Conservation (phyloP, 2,888 invertebrate genomes). For the Synergus japonicus region DNA sequence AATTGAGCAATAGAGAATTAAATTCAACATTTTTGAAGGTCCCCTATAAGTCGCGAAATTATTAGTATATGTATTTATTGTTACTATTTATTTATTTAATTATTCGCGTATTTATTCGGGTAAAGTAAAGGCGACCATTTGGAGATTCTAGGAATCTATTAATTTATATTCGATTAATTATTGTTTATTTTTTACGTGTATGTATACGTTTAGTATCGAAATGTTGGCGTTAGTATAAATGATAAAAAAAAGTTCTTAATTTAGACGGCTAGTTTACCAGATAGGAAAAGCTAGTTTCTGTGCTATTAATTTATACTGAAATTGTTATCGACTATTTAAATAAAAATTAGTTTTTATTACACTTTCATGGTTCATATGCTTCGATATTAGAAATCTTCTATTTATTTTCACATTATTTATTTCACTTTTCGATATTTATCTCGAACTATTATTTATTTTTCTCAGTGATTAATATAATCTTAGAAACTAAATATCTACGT, state of each 20-base stretch:
- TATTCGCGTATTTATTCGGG: slow-evolving; percentile 4
- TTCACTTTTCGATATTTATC: background rate
- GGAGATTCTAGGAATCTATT: slow-evolving; percentile 9
- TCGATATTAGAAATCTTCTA: background rate
- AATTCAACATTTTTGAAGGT: background rate
- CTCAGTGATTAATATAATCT: background rate
- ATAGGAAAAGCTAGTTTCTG: slow-evolving; percentile 2
- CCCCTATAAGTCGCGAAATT: background rate
- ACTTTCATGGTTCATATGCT: background rate
- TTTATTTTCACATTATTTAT: background rate
- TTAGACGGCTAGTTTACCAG: slow-evolving; percentile 8
- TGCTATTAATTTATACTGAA: background rate
- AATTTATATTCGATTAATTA: background rate
- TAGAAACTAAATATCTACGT: slow-evolving; percentile 20
- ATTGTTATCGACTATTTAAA: background rate
- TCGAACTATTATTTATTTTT: background rate
- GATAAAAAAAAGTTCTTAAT: background rate
- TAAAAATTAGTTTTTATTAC: slow-evolving; percentile 11
- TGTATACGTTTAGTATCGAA: background rate
- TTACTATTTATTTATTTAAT: slow-evolving; percentile 18
- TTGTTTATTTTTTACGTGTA: background rate
- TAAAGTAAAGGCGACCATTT: slow-evolving; percentile 13
- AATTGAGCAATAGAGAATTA: background rate
- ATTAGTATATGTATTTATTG: slow-evolving; percentile 1
- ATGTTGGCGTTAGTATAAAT: background rate